These are phyloP conservation scores for Drosophila diplacantha DNA, from an alignment of 2,888 invertebrate genomes.

Conservation along the genomic window DNA sequence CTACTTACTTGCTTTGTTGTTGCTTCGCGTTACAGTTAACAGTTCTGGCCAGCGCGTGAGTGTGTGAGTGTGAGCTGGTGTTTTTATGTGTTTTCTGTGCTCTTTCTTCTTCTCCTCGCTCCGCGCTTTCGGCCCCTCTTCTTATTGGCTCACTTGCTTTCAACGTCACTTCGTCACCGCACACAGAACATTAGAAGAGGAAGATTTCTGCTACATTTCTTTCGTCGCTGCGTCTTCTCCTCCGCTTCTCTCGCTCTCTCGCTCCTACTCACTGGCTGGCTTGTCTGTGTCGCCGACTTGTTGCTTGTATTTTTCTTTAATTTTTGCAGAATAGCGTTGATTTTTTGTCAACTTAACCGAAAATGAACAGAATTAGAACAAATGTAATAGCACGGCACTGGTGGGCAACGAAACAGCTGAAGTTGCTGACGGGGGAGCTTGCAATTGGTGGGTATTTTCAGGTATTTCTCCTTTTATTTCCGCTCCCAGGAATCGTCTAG, in stretches of 20 bases:
- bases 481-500: background rate
- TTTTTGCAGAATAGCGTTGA: conserved; percentile 3
- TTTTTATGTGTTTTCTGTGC: conserved; percentile 42
- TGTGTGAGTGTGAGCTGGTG: conserved; percentile 31
- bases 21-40: conserved; percentile 54
- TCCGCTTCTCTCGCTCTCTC: conserved; percentile 10
- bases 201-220: conserved; percentile 62
- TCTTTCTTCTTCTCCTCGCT: conserved; percentile 44
- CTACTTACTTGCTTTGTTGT: conserved; percentile 45
- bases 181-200: conserved; percentile 34
- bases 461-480: background rate
- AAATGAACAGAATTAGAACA: conserved; percentile 24
- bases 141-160: conserved; percentile 33
- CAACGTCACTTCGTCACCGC: conserved; percentile 65
- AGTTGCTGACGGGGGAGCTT: background rate
- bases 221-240: conserved; percentile 27
- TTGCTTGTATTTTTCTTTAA: conserved; percentile 7
- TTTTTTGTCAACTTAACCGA: conserved; percentile 13
- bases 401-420: conserved; percentile 18
- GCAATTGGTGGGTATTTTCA: background rate
- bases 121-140: conserved; percentile 10
- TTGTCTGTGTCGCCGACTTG: conserved; percentile 17
- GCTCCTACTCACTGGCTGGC: conserved; percentile 18
- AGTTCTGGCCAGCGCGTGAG: conserved; percentile 40
- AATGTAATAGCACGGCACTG: conserved; percentile 27